Conservation (phyloP, 2,888 invertebrate genomes). For the Limnephilus auricula region DNA sequence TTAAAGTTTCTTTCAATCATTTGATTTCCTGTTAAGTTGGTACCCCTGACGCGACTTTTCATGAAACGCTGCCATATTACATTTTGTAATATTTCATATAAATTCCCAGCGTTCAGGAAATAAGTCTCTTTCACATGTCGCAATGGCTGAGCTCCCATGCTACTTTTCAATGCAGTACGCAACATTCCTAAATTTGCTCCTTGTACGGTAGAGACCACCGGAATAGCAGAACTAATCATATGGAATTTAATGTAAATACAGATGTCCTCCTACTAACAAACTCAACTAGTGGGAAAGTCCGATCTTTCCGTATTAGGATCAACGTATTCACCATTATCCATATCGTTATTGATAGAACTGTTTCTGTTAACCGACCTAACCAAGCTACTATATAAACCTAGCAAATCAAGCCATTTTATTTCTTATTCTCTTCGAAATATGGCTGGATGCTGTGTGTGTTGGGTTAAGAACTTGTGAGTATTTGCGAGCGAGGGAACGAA, state of each 20-base stretch:
- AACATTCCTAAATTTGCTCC: constrained; percentile 32
- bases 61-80: too few species aligned
- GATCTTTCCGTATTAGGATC: constrained; percentile 43
- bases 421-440: neutral
- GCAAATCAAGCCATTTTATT: neutral
- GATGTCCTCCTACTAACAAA: constrained; percentile 34
- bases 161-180: constrained; percentile 24
- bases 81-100: neutral
- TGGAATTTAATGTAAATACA: constrained; percentile 13
- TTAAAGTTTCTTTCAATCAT: too few species aligned
- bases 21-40: too few species aligned
- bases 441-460: neutral
- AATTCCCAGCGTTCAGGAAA: neutral
- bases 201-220: constrained; percentile 25
- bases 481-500: neutral
- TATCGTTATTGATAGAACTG: constrained; percentile 46
- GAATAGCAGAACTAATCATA: constrained; percentile 27
- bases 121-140: constrained; percentile 7
- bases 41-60: too few species aligned
- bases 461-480: neutral
- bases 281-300: constrained; percentile 5
- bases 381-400: neutral
- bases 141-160: neutral
- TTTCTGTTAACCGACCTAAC: constrained; percentile 9
- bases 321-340: constrained; percentile 6